Base-by-base conservation (phyloP, 2,113 vertebrate species). In the Ursus arctos region DNA sequence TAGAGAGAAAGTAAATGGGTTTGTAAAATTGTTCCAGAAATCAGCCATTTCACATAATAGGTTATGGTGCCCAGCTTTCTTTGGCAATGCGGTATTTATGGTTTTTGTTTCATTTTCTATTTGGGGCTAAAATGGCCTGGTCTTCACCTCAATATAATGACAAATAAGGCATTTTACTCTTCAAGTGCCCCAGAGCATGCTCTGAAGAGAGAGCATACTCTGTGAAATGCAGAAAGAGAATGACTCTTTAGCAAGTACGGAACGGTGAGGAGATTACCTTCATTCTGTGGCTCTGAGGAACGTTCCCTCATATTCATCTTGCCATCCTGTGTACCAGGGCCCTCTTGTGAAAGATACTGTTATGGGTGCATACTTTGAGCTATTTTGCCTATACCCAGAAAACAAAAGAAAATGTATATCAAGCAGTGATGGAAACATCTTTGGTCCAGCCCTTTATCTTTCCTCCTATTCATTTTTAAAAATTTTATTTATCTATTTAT, bases 331-430 rank as follows among this genome's bases (percentile, higher is more conserved):
- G n/a, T 97, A 93, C 72, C 94, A 92, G 85, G 96, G 86, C 55
- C 85, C 83, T 91, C 89, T 97, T 96, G 71, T 97, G 90, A 97
- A 93, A 95, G 63, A 80, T 63, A 72, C 12, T 71, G 5, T 67
- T 72, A 93, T 53, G n/a, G 19, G 7, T 53, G 36, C 28, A 33
- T 6, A 49, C 19, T 55, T 76, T 14, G 24, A 76, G 26, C 11
- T 4, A 53, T 69, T 88, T 91, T 72, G 10, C 15, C 36, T 65
- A 22, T 61, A 67, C 14, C 85, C 16, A 69, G 63, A 81, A 83
- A 72, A 93, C 31, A 59, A 69, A 72, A 90, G 31, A 51, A 67
- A 85, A 55, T 57, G 7, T 69, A 33, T 19, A 92, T 43, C 11
- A 59, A 26, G 51, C 19, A 77, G 33, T 19, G 21, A 72, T 15